Evolutionary conservation across 2,113 vertebrate genomes (phyloP).

Genomic region (Typhlomys cinereus): DNA sequence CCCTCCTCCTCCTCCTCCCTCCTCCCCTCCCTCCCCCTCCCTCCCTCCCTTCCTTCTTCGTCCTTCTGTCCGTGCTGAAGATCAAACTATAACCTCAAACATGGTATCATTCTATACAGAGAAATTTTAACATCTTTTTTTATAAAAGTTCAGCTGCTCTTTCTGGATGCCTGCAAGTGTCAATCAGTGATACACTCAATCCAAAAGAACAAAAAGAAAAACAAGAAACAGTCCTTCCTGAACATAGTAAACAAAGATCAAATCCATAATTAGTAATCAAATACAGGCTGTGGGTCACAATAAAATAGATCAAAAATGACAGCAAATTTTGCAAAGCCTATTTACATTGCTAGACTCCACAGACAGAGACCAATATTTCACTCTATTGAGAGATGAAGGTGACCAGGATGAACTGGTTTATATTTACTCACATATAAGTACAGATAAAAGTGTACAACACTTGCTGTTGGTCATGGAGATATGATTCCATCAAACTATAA

Average conservation of each 20-base stretch:
- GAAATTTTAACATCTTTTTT: neutral
- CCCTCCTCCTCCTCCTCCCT: no score
- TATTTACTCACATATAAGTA: neutral
- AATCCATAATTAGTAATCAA: slow-evolving; percentile 2
- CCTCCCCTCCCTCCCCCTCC: no score
- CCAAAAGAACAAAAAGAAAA: neutral
- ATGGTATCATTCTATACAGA: slow-evolving; percentile 24
- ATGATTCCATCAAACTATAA: slow-evolving; percentile 36
- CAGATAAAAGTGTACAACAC: neutral
- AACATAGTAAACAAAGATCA: neutral
- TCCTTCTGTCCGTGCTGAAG: neutral
- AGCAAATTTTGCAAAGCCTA: neutral
- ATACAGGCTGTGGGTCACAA: neutral
- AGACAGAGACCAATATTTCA: no score
- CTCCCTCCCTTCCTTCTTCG: no score
- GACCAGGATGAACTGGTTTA: neutral
- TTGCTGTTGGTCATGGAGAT: neutral
- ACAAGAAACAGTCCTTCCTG: neutral
- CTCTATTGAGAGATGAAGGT: neutral
- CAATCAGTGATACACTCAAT: neutral
- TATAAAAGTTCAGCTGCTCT: neutral
- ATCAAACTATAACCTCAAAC: neutral
- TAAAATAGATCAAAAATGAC: neutral
- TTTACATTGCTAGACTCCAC: neutral
- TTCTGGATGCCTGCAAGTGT: neutral